phyloP scores from a whole-genome alignment of 1,140 invertebrate species.

The Temnothorax longispinosus region DNA sequence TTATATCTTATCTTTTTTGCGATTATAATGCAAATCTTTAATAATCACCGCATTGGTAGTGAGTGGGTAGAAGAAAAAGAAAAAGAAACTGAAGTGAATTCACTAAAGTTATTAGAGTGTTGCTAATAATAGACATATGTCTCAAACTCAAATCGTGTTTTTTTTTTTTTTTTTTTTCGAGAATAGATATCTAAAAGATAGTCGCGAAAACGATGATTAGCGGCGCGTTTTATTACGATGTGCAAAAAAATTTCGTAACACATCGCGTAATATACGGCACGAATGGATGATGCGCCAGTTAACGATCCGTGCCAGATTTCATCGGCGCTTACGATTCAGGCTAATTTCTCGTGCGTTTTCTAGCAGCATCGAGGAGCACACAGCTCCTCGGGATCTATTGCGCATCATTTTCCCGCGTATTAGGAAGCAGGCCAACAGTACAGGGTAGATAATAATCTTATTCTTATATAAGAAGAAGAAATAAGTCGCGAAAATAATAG shows the following conservation, averaged over 20 bases:
- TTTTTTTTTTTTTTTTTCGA: neutral
- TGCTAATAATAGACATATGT: neutral
- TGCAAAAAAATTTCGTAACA: constrained; percentile 56
- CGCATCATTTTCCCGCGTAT: constrained; percentile 31
- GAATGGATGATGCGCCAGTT: constrained; percentile 55
- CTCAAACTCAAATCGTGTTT: neutral
- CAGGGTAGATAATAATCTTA: constrained; percentile 16
- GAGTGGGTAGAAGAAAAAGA: neutral
- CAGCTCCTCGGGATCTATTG: neutral
- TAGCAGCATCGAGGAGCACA: constrained; percentile 25
- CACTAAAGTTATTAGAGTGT: neutral
- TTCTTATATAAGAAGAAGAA: neutral
- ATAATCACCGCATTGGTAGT: neutral
- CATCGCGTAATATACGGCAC: constrained; percentile 60
- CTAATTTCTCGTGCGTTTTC: constrained; percentile 58
- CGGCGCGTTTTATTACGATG: neutral
- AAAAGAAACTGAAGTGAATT: neutral
- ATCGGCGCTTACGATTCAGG: constrained; percentile 49
- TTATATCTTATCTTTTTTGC: neutral
- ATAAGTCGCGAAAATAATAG: neutral
- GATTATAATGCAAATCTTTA: neutral
- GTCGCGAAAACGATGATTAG: neutral
- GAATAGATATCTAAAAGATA: neutral
- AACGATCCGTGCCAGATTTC: constrained; percentile 59
- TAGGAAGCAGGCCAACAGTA: constrained; percentile 42